phyloP scores from a whole-genome alignment of 2,888 invertebrate species.

The Drosophila incognita region DNA sequence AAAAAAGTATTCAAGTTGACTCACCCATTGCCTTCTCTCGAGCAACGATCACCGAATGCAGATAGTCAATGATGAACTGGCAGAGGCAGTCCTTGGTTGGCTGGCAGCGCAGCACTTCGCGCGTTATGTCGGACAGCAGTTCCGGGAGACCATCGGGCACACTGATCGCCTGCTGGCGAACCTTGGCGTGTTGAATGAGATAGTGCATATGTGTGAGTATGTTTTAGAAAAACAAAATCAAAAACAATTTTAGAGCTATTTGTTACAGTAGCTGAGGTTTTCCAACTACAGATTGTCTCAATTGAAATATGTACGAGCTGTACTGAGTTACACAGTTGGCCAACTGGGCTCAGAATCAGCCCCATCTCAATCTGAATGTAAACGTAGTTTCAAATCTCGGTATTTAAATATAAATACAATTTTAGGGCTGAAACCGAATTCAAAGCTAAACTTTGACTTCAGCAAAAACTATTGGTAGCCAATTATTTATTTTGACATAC shows the following conservation, averaged over 20 bases:
- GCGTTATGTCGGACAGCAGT: conserved; percentile 89
- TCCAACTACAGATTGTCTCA: conserved; percentile 11
- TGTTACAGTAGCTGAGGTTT: conserved; percentile 23
- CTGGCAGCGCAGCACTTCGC: conserved; percentile 90
- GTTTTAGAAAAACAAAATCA: conserved; percentile 15
- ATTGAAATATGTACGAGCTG: not conserved
- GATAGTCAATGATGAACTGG: conserved; percentile 89
- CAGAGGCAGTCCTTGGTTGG: conserved; percentile 87
- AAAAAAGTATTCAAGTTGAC: not conserved
- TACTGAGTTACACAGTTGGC: conserved; percentile 5
- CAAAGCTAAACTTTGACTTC: not conserved
- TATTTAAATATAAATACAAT: not conserved
- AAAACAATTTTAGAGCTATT: conserved; percentile 54
- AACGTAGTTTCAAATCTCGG: not conserved
- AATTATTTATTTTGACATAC: not conserved
- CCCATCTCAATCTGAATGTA: not conserved
- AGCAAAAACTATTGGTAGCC: not conserved
- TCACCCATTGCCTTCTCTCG: conserved; percentile 86
- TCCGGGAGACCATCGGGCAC: conserved; percentile 90
- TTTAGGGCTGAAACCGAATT: not conserved
- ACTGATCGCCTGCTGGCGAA: conserved; percentile 76
- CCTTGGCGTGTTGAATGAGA: conserved; percentile 79
- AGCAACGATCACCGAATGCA: conserved; percentile 88
- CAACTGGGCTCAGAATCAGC: conserved; percentile 24
- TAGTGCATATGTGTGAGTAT: conserved; percentile 70